These are phyloP conservation scores for Schizaphis graminum DNA, from an alignment of 2,888 invertebrate genomes.

Conservation along the genomic window DNA sequence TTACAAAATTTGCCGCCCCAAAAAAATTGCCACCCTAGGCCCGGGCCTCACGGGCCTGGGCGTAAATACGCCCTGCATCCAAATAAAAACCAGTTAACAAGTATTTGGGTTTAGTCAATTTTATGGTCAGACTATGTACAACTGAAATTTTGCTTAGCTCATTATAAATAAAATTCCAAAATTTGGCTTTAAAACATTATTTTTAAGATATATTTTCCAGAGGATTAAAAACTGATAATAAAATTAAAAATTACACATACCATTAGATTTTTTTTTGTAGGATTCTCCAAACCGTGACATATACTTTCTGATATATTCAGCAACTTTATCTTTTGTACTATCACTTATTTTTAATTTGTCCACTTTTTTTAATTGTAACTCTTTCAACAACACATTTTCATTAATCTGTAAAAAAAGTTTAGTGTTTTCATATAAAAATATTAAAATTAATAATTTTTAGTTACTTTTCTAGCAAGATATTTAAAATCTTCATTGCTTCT, in stretches of 20 bases:
- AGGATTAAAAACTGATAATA: background rate
- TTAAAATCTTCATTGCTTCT: constrained; percentile 93
- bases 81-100: background rate
- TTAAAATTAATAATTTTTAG: constrained; percentile 84
- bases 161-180: background rate
- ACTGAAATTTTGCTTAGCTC: background rate
- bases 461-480: constrained; percentile 91
- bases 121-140: background rate
- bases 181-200: background rate
- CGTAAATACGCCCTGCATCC: no score
- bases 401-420: constrained; percentile 80
- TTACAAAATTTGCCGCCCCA: no score
- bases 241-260: constrained; percentile 18
- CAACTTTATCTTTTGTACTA: constrained; percentile 92
- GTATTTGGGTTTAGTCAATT: background rate
- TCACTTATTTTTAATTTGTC: constrained; percentile 90
- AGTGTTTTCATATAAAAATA: background rate
- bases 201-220: background rate
- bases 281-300: constrained; percentile 93
- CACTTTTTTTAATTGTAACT: constrained; percentile 88
- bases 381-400: constrained; percentile 95
- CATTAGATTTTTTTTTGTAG: constrained; percentile 72
- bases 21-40: no score
- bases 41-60: no score
- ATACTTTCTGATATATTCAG: constrained; percentile 83